Base-by-base conservation (phyloP, 1,140 invertebrate genomes). In the Colletes latitarsis region DNA sequence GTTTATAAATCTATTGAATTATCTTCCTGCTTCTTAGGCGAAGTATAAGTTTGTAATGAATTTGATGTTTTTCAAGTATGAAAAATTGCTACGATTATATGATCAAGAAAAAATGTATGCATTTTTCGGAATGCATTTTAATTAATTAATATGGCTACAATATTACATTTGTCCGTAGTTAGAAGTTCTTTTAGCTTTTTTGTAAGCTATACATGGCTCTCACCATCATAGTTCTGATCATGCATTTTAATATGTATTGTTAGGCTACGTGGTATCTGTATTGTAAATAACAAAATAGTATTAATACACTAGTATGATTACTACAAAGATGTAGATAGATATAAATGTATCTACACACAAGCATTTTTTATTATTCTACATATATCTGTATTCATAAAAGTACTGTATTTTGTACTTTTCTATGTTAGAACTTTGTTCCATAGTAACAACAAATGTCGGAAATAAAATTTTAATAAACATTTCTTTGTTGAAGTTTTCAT, bases 381-480 rank as follows among this genome's bases (percentile, higher is more conserved):
- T 76, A 76, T 46, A 46, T 9, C 6, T 84, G 62, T 84, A 72
- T n/a, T n/a, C 10, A 46, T 21, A n/a, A 46, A 19, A n/a, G 46
- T 39, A 46, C 55, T 49, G 9, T 46, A 58, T 46, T 69, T 74
- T 55, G 4, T 55, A 67, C 0, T 46, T 39, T 58, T 66, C 30
- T 76, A 77, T 57, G 77, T 66, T 52, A 62, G 73, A 43, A 74
- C 66, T 66, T 81, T 60, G 46, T 66, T 82, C 74, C 77, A 19
- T 62, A 77, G 10, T 62, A 41, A 43, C 43, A 43, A 43, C 43
- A 43, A 43, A 9, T 6, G 8, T 43, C 30, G 43, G 4, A 46
- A 77, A 77, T 77, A 69, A 77, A 69, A 17, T 3, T 43, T 19
- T 17, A 21, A 12, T 3, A 53, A 53, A 75, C 17, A 10, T 46